phyloP scores from a whole-genome alignment of 2,797 vertebrate genomes.

The Myotis daubentonii region DNA sequence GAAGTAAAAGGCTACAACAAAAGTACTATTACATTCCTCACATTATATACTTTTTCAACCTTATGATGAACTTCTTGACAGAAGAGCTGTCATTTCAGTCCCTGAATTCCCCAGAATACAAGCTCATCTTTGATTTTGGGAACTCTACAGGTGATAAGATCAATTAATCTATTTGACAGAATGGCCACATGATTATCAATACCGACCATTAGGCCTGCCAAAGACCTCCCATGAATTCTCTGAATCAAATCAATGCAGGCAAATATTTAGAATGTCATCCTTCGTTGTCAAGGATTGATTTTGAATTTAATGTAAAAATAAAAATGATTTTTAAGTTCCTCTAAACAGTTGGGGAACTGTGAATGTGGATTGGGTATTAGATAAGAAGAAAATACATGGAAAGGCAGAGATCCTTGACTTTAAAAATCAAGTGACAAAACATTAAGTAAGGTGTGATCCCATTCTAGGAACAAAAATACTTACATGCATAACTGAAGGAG shows the following conservation, averaged over 20 bases:
- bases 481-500: not conserved
- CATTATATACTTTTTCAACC: not conserved
- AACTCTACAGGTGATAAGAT: not conserved
- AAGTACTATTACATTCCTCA: not conserved
- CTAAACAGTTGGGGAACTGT: constrained; percentile 5
- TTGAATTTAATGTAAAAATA: not conserved
- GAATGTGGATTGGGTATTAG: not conserved
- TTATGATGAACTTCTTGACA: not conserved
- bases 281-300: constrained; percentile 9
- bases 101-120: not conserved
- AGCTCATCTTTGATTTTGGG: not conserved
- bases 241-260: not conserved
- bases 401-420: not conserved
- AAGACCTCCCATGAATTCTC: not conserved
- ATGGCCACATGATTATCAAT: not conserved
- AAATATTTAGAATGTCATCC: constrained; percentile 33
- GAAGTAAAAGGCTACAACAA: not conserved
- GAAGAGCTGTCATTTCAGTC: not conserved
- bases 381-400: not conserved
- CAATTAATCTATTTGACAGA: not conserved
- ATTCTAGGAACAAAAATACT: not conserved
- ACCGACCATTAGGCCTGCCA: not conserved
- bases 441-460: not conserved
- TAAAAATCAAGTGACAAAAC: not conserved
- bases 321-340: not conserved